A percentile compares a stretch with the other conserved stretches of the same genome.
phyloP scores from a whole-genome alignment of 2,888 invertebrate genomes.

The Nemapogon koenigi region DNA sequence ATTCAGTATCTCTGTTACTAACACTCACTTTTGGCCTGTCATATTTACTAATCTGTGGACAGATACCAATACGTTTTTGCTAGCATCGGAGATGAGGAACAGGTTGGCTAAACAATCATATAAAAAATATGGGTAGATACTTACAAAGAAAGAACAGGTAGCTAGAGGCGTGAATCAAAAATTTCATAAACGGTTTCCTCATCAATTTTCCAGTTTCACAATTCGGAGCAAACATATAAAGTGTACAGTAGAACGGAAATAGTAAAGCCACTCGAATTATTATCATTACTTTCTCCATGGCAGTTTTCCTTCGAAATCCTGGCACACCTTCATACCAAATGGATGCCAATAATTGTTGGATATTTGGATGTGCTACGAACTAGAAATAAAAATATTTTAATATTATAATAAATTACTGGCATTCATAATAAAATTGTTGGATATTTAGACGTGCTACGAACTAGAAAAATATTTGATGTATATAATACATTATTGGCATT shows the following conservation, averaged over 20 bases:
- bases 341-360: slow-evolving; percentile 89
- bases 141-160: slow-evolving; percentile 93
- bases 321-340: slow-evolving; percentile 97
- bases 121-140: slow-evolving; percentile 40
- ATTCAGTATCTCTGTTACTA: too few species aligned
- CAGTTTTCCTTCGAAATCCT: slow-evolving; percentile 85
- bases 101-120: not conserved
- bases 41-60: too few species aligned
- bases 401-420: too few species aligned
- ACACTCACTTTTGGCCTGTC: too few species aligned
- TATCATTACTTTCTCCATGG: slow-evolving; percentile 74
- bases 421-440: too few species aligned
- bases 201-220: slow-evolving; percentile 81
- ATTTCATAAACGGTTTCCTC: slow-evolving; percentile 96
- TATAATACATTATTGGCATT: too few species aligned
- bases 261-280: slow-evolving; percentile 78
- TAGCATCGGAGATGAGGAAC: too few species aligned
- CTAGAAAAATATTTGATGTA: slow-evolving; percentile 43
- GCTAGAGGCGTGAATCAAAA: slow-evolving; percentile 92
- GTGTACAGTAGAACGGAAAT: slow-evolving; percentile 85
- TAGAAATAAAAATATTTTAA: slow-evolving; percentile 27
- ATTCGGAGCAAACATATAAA: slow-evolving; percentile 87
- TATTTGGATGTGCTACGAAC: slow-evolving; percentile 96
- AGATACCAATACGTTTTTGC: too few species aligned
- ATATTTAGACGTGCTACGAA: slow-evolving; percentile 96